Evolutionary conservation across 2,797 vertebrate species (phyloP), one percentile per base, ranked within the genome.

Genomic region (Sebastes nivosus): DNA sequence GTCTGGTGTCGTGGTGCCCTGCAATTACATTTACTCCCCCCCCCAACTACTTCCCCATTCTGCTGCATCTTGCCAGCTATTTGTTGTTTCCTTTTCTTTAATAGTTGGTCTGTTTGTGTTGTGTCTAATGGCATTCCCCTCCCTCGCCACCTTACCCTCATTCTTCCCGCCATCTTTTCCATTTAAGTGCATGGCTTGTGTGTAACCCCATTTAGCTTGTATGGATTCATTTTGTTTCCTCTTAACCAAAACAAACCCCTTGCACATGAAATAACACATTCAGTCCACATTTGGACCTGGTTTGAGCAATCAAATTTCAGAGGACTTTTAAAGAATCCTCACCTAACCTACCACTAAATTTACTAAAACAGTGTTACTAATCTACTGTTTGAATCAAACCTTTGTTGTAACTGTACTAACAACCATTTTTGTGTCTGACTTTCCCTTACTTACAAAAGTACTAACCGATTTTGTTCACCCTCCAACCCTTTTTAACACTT

Each of bases 401-500:
- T 95, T 94, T 95, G 95, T 96, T 96, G 91, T 96, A 95, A 96
- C 95, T 95, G 95, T 96, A 96, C 96, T 96, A 96, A 96, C 96
- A 96, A 96, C 96, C 96, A 96, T 96, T 96, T 96, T 96, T 96
- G 96, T 96, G 96, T 96, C 96, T 96, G 96, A 95, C 95, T 96
- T 88, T 91, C 94, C 95, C 94, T 95, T 94, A 94, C 95, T 95
- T 94, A 96, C 95, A 95, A 96, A 95, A 95, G 74, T 96, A 96
- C 96, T 96, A 96, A 96, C 96, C 85, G 87, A 93, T 91, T 95
- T 81, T 89, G 93, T 92, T 95, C 93, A 94, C 93, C 92, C 88
- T 90, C 85, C 88, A 93, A 94, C 92, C 92, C 90, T 86, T 84
- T 42, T 89, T 88, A 88, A 91, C 87, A 79, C 69, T 90, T 79